A percentile compares a stretch with the other conserved stretches of the same genome.
These are phyloP conservation scores for Anser cygnoides DNA, from an alignment of 2,113 vertebrate genomes.

Conservation along the genomic window DNA sequence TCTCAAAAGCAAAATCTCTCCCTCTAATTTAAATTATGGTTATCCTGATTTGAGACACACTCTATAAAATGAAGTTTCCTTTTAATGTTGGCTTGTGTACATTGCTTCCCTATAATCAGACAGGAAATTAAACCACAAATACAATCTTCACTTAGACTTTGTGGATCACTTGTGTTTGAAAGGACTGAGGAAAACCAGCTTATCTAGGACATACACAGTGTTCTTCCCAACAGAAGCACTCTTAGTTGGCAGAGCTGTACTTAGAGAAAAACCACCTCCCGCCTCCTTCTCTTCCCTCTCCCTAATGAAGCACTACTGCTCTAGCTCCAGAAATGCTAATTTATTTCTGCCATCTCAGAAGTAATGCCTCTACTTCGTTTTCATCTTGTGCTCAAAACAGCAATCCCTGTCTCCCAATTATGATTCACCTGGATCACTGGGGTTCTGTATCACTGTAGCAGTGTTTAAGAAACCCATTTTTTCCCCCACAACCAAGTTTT, in stretches of 20 bases:
- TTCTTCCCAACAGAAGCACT: not conserved
- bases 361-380: not conserved
- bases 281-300: not conserved
- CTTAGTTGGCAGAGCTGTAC: not conserved
- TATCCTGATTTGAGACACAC: not conserved
- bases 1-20: not conserved
- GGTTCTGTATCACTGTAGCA: not conserved
- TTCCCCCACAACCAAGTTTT: accelerated
- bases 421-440: not conserved
- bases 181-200: not conserved
- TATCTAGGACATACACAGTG: accelerated
- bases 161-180: not conserved
- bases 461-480: not conserved
- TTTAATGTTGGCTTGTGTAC: not conserved
- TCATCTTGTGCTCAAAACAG: conserved; percentile 4
- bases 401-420: not conserved
- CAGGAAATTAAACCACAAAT: not conserved
- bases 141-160: not conserved
- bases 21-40: not conserved
- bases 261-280: not conserved
- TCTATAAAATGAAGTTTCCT: not conserved
- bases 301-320: not conserved
- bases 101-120: not conserved
- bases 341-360: not conserved
- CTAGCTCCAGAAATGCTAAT: not conserved